Conservation (phyloP, 1,140 invertebrate species). For the Armadillidium nasatum region DNA sequence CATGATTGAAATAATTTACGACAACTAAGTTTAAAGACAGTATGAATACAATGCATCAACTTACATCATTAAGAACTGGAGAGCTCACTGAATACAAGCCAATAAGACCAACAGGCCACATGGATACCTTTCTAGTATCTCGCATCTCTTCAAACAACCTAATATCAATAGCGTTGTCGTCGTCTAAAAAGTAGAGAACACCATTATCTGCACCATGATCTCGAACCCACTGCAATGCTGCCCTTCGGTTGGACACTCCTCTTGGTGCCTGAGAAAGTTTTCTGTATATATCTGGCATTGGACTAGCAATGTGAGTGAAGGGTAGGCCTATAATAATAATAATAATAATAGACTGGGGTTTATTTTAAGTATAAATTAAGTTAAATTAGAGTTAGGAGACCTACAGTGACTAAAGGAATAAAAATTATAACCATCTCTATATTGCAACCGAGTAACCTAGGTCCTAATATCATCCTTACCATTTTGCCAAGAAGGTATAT, state of each 20-base stretch:
- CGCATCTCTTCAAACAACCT: constrained; percentile 72
- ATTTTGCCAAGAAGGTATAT: too few species aligned
- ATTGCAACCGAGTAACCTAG: too few species aligned
- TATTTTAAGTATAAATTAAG: too few species aligned
- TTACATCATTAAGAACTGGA: constrained; percentile 60
- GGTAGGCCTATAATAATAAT: constrained; percentile 54
- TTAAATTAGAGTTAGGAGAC: too few species aligned
- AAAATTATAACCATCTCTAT: too few species aligned
- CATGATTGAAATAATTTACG: too few species aligned
- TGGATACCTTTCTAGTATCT: constrained; percentile 67
- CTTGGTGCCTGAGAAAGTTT: constrained; percentile 55
- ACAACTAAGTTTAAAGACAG: too few species aligned
- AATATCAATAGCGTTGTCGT: constrained; percentile 69
- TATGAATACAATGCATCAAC: too few species aligned
- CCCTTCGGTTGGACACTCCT: constrained; percentile 61
- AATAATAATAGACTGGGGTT: too few species aligned
- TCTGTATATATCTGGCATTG: constrained; percentile 53
- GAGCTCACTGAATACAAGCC: constrained; percentile 61
- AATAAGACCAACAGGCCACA: constrained; percentile 76
- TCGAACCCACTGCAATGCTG: constrained; percentile 59
- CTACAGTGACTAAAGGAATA: too few species aligned
- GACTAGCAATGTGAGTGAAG: constrained; percentile 64
- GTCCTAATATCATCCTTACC: too few species aligned
- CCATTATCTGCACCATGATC: constrained; percentile 29
- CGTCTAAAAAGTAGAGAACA: constrained; percentile 58